These are phyloP conservation scores for Drosophila oshimai DNA, from an alignment of 1,140 invertebrate species.

Conservation along the genomic window DNA sequence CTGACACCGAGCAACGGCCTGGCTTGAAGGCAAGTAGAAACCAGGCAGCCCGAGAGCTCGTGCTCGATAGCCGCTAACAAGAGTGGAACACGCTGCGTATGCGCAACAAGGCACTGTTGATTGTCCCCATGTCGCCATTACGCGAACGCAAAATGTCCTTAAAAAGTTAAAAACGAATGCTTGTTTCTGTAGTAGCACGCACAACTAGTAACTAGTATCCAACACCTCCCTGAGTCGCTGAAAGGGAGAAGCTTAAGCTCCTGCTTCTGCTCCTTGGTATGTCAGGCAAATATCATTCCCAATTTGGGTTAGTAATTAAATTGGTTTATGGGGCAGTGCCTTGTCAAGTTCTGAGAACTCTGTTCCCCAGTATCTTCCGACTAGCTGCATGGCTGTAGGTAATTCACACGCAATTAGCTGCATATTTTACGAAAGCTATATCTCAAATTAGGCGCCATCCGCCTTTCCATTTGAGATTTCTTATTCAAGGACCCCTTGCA, in stretches of 20 bases:
- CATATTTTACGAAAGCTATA: slow-evolving; percentile 63
- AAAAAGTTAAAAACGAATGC: slow-evolving; percentile 81
- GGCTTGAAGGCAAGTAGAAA: slow-evolving; percentile 13
- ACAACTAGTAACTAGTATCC: slow-evolving; percentile 20
- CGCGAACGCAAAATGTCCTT: slow-evolving; percentile 72
- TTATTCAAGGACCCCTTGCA: too few relatives aligned
- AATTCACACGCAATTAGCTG: slow-evolving; percentile 73
- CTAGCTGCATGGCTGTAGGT: too few relatives aligned
- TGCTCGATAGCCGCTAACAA: slow-evolving; percentile 34
- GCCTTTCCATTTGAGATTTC: neutral
- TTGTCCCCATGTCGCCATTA: slow-evolving; percentile 17
- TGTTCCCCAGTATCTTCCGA: too few relatives aligned
- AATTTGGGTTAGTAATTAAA: slow-evolving; percentile 68
- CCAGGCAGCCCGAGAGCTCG: slow-evolving; percentile 10
- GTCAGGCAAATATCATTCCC: slow-evolving; percentile 70
- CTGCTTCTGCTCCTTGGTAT: slow-evolving; percentile 34
- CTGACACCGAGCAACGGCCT: slow-evolving; percentile 21
- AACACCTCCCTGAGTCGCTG: neutral
- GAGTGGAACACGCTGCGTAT: slow-evolving; percentile 37
- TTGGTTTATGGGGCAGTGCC: slow-evolving; percentile 56
- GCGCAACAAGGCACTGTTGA: slow-evolving; percentile 38
- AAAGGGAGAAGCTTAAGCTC: neutral
- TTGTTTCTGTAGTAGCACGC: slow-evolving; percentile 75
- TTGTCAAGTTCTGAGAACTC: slow-evolving; percentile 27
- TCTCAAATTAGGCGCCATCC: neutral